phyloP scores from a whole-genome alignment of 2,888 invertebrate species.

The Athalia rosae region DNA sequence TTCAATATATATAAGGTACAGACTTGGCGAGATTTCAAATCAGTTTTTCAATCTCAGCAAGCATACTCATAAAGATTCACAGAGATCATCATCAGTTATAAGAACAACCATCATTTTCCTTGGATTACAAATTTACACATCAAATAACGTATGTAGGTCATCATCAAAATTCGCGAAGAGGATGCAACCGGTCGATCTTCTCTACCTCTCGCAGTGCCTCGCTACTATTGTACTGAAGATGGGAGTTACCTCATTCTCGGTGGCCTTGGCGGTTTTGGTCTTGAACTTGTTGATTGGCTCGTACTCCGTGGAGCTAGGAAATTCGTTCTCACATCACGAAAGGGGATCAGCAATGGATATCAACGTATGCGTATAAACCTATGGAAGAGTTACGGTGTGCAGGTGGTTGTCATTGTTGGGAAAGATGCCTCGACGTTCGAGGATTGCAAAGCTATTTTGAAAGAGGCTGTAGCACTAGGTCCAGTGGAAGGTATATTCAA shows the following conservation, averaged over 20 bases:
- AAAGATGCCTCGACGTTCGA: constrained; percentile 81
- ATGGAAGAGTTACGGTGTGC: constrained; percentile 84
- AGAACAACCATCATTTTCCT: neutral
- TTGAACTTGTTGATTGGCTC: constrained; percentile 92
- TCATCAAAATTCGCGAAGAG: constrained; percentile 64
- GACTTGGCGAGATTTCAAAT: too few species aligned
- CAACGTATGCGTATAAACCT: constrained; percentile 82
- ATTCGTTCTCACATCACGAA: constrained; percentile 87
- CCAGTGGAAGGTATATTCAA: constrained; percentile 81
- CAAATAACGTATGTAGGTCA: constrained; percentile 52
- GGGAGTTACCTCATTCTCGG: constrained; percentile 81
- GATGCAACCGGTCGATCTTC: constrained; percentile 51
- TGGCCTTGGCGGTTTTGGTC: constrained; percentile 94
- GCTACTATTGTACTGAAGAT: constrained; percentile 74
- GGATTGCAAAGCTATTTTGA: constrained; percentile 83
- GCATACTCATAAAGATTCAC: too few species aligned
- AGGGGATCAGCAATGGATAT: constrained; percentile 88
- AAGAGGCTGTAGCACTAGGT: constrained; percentile 74
- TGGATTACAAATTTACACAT: neutral
- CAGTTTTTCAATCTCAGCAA: too few species aligned
- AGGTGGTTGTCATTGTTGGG: constrained; percentile 81
- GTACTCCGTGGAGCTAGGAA: constrained; percentile 87
- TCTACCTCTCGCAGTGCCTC: constrained; percentile 72
- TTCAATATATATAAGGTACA: too few species aligned
- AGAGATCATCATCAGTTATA: neutral